These are phyloP conservation scores for Sycophaga agraensis DNA, from an alignment of 1,140 invertebrate species.

Conservation along the genomic window DNA sequence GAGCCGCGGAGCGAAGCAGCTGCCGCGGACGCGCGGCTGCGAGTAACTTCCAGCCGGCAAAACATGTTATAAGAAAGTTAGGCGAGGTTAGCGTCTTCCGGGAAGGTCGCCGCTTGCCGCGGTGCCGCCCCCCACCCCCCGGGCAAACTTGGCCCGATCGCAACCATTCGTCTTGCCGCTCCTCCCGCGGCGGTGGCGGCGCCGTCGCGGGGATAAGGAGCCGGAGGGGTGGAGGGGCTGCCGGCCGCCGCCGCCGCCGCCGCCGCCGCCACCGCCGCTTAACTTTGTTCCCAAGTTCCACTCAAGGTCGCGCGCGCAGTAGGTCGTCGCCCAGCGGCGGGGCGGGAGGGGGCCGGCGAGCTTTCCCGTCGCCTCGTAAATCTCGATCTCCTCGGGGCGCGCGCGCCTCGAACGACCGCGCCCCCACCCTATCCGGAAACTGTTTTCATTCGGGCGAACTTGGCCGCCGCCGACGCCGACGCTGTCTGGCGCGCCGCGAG, in stretches of 20 bases:
- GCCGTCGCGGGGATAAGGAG: too few species aligned
- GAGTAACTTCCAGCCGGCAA: slow-evolving; percentile 10
- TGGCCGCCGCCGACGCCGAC: slow-evolving; percentile 2
- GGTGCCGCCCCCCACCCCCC: slow-evolving; percentile 23
- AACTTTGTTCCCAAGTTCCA: slow-evolving; percentile 55
- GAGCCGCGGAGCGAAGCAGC: too few species aligned
- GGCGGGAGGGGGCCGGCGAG: slow-evolving; percentile 27
- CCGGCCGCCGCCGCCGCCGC: slow-evolving; percentile 29
- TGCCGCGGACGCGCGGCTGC: too few species aligned
- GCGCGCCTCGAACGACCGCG: background rate
- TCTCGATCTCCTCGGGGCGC: slow-evolving; percentile 47
- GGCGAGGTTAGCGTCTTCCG: slow-evolving; percentile 9
- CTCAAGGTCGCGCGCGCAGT: slow-evolving; percentile 51
- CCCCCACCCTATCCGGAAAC: slow-evolving; percentile 20
- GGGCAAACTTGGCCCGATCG: slow-evolving; percentile 51
- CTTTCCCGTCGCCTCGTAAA: slow-evolving; percentile 48
- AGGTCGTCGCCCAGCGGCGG: slow-evolving; percentile 43
- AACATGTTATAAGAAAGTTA: slow-evolving; percentile 16
- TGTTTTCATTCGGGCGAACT: slow-evolving; percentile 38
- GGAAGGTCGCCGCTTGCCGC: slow-evolving; percentile 44
- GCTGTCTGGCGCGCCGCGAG: background rate
- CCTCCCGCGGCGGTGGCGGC: too few species aligned
- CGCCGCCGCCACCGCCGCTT: slow-evolving; percentile 23
- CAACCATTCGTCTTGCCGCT: slow-evolving; percentile 42
- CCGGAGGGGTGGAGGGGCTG: too few species aligned